These are phyloP conservation scores for Clavelina lepadiformis DNA, from an alignment of 23 tunicate species.

Conservation along the genomic window DNA sequence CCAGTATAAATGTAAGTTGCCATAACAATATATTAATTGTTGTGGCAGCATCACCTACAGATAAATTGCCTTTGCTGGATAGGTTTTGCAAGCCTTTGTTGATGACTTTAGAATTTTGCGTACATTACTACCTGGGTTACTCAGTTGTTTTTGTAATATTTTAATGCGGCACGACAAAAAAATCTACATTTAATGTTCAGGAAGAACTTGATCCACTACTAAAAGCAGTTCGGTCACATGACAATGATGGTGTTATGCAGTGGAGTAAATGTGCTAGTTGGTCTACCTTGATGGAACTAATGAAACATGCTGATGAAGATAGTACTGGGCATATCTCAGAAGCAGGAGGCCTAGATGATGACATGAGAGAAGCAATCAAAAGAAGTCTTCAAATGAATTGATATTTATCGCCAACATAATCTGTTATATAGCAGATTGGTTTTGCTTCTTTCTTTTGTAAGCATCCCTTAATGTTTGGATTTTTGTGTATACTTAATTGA, in stretches of 20 bases:
- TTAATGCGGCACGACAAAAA: background rate
- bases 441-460: too few relatives aligned
- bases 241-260: constrained; percentile 49
- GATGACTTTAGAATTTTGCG: background rate
- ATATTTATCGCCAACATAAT: too few relatives aligned
- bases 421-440: too few relatives aligned
- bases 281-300: constrained; percentile 57
- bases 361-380: constrained; percentile 75
- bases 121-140: background rate
- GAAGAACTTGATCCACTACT: constrained; percentile 58
- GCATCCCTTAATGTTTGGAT: too few relatives aligned
- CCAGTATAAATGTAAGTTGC: too few relatives aligned
- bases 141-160: background rate
- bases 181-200: constrained; percentile 6
- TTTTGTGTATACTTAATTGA: too few relatives aligned
- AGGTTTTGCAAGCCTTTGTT: too few relatives aligned
- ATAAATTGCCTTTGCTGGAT: too few relatives aligned
- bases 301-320: constrained; percentile 43
- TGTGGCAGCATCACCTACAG: too few relatives aligned
- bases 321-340: background rate
- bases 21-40: too few relatives aligned
- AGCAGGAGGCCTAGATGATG: constrained; percentile 56
- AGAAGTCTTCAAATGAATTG: constrained; percentile 56
- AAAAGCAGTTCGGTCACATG: constrained; percentile 58
- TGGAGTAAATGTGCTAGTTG: constrained; percentile 71